phyloP scores from a whole-genome alignment of 2,888 invertebrate genomes.

The Synanthedon myopaeformis region DNA sequence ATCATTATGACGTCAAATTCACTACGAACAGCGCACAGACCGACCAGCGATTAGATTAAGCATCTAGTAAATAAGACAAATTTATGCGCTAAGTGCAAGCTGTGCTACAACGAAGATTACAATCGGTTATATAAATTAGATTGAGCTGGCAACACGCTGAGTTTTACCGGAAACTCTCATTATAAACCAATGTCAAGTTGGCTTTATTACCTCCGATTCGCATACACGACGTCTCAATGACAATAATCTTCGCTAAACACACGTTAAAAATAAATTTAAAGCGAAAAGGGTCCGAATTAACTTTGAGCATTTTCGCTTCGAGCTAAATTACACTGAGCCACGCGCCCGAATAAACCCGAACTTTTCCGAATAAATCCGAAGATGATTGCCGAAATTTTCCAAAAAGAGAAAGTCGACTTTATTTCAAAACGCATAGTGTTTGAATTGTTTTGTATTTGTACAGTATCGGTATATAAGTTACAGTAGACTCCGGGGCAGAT shows the following conservation, averaged over 20 bases:
- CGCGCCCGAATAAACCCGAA: slow-evolving; percentile 43
- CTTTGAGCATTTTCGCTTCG: slow-evolving; percentile 24
- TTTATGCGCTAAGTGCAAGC: not conserved
- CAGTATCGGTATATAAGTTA: too few relatives aligned
- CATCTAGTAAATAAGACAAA: not conserved
- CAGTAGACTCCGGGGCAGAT: slow-evolving; percentile 38
- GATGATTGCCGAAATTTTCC: slow-evolving; percentile 24
- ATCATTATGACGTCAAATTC: not conserved
- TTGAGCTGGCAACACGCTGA: slow-evolving; percentile 5
- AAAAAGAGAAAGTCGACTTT: too few relatives aligned
- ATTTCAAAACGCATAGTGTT: too few relatives aligned
- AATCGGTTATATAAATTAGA: slow-evolving; percentile 9
- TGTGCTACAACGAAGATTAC: slow-evolving; percentile 3
- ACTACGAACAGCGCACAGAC: not conserved
- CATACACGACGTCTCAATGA: slow-evolving; percentile 18
- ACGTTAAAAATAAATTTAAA: slow-evolving; percentile 22
- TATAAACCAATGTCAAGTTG: slow-evolving; percentile 21
- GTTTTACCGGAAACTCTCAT: slow-evolving; percentile 22
- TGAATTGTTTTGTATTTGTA: too few relatives aligned
- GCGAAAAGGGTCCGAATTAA: slow-evolving; percentile 23
- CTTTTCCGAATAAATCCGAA: slow-evolving; percentile 34
- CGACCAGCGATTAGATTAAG: not conserved
- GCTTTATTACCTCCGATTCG: slow-evolving; percentile 31
- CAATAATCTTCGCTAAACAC: slow-evolving; percentile 31
- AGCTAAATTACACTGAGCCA: slow-evolving; percentile 27